phyloP scores from a whole-genome alignment of 2,113 vertebrate genomes.

The Columba livia region DNA sequence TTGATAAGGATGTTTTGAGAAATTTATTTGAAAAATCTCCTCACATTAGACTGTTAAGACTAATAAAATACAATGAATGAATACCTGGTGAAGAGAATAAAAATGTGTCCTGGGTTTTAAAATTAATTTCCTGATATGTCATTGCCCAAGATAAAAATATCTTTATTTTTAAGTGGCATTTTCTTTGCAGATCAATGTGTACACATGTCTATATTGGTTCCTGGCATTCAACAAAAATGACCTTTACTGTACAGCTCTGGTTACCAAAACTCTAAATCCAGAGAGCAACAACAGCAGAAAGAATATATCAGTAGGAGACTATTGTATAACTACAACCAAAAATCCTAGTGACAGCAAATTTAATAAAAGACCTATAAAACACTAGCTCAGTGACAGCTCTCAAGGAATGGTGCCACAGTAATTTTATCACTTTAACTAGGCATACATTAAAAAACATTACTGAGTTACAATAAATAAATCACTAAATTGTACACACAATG shows the following conservation, averaged over 20 bases:
- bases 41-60: background rate
- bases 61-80: background rate
- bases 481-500: background rate
- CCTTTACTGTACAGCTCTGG: slow-evolving; percentile 19
- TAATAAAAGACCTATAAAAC: slow-evolving; percentile 14
- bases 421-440: slow-evolving; percentile 14
- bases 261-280: background rate
- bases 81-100: background rate
- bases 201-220: background rate
- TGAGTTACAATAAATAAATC: slow-evolving; percentile 18
- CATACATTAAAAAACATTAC: slow-evolving; percentile 34
- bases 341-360: background rate
- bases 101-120: background rate
- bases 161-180: slow-evolving; percentile 30
- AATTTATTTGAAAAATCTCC: background rate
- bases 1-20: background rate
- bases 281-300: background rate
- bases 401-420: slow-evolving; percentile 22
- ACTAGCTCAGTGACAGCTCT: background rate
- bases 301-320: background rate
- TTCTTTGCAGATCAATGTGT: slow-evolving; percentile 5
- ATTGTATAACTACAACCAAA: background rate
- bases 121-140: background rate
- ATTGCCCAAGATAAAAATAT: background rate
- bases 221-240: slow-evolving; percentile 49